Conservation (phyloP, 1,140 invertebrate genomes). For the Dreissena rostriformis region DNA sequence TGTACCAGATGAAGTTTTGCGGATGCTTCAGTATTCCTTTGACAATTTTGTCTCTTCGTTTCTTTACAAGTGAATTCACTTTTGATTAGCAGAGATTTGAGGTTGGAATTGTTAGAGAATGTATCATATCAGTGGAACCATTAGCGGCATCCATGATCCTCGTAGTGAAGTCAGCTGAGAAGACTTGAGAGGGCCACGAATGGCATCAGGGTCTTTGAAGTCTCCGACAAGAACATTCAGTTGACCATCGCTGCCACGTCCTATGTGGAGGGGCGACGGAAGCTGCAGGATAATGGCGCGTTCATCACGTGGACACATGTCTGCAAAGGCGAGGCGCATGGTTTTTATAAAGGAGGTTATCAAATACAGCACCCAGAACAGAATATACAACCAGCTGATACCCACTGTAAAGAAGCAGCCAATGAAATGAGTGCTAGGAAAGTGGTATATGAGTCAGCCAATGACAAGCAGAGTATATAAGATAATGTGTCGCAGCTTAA, state of each 20-base stretch:
- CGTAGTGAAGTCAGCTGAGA: conserved; percentile 32
- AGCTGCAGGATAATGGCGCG: too few species aligned
- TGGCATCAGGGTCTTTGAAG: not conserved
- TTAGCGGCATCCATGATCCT: conserved; percentile 29
- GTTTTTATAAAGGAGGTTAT: not conserved
- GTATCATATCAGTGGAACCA: conserved; percentile 10
- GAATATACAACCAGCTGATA: not conserved
- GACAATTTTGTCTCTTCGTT: not conserved
- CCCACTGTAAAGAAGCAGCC: not conserved
- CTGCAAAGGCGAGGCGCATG: not conserved
- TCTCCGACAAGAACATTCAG: conserved; percentile 27
- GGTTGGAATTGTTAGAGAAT: conserved; percentile 25
- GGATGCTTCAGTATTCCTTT: not conserved
- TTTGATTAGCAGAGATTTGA: conserved; percentile 15
- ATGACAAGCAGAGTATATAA: too few species aligned
- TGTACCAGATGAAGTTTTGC: too few species aligned
- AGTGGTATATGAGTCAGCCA: too few species aligned
- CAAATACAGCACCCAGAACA: not conserved
- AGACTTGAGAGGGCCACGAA: conserved; percentile 2
- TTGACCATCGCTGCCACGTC: not conserved
- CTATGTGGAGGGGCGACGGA: too few species aligned
- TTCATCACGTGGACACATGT: too few species aligned
- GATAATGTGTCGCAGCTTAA: too few species aligned
- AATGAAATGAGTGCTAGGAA: not conserved
- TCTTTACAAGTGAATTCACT: too few species aligned